Evolutionary conservation across 2,888 invertebrate genomes (phyloP).

Genomic region (Boloria selene): DNA sequence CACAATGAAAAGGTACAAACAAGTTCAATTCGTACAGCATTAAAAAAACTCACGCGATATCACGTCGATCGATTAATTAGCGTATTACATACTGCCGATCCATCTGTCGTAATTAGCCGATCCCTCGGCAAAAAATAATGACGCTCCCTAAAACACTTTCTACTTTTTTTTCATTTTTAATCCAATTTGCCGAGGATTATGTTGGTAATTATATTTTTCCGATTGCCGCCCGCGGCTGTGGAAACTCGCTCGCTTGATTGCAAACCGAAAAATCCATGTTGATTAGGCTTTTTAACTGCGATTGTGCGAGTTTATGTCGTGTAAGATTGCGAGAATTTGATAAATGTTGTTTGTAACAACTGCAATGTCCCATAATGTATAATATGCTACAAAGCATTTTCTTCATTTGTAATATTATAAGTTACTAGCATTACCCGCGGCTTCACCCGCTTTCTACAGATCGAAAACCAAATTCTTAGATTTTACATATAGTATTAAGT

Average conservation of each 20-base stretch:
- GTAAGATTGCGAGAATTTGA: constrained; percentile 33
- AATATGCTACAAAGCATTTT: no score
- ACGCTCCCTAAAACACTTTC: constrained; percentile 81
- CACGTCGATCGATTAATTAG: constrained; percentile 78
- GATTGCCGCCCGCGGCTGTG: constrained; percentile 70
- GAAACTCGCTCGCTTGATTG: constrained; percentile 75
- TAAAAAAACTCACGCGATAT: constrained; percentile 59
- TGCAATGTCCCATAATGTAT: neutral
- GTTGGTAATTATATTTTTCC: constrained; percentile 83
- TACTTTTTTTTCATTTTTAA: constrained; percentile 80
- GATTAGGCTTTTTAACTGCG: constrained; percentile 68
- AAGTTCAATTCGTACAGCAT: constrained; percentile 44
- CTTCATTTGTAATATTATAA: no score
- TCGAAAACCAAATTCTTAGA: no score
- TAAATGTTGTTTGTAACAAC: constrained; percentile 13
- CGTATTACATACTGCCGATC: constrained; percentile 78
- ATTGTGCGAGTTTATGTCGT: constrained; percentile 36
- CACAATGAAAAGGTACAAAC: constrained; percentile 37
- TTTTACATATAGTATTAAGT: no score
- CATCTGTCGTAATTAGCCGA: constrained; percentile 81
- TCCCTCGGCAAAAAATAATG: constrained; percentile 80
- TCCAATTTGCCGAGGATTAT: constrained; percentile 83
- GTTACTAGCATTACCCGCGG: no score
- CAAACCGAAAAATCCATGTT: constrained; percentile 69
- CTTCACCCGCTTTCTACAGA: no score